Percentiles rank a stretch among this genome's conserved stretches.
Conservation (phyloP, 2,888 invertebrate species). For the Bibio marci region DNA sequence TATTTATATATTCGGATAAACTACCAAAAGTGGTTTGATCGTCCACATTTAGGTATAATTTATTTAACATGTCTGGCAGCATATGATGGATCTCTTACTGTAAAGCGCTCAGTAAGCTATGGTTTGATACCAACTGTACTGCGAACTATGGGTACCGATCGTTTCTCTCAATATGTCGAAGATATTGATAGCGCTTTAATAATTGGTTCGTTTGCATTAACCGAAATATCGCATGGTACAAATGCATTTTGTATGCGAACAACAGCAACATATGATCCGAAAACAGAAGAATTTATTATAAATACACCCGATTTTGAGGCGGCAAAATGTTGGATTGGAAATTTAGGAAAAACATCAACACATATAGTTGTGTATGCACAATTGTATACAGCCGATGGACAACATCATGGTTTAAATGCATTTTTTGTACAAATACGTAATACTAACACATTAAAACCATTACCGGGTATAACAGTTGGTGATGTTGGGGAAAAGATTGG, state of each 20-base stretch:
- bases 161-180: slow-evolving; percentile 38
- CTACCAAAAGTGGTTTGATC: slow-evolving; percentile 31
- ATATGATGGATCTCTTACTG: slow-evolving; percentile 41
- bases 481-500: slow-evolving; percentile 89
- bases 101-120: slow-evolving; percentile 48
- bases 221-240: slow-evolving; percentile 82
- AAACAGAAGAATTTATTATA: slow-evolving; percentile 52
- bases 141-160: slow-evolving; percentile 42
- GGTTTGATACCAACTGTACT: slow-evolving; percentile 49
- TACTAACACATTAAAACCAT: slow-evolving; percentile 48
- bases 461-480: slow-evolving; percentile 68
- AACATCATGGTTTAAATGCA: slow-evolving; percentile 64
- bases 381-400: slow-evolving; percentile 60
- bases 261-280: slow-evolving; percentile 61
- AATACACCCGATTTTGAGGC: slow-evolving; percentile 63
- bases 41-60: slow-evolving; percentile 33
- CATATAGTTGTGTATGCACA: slow-evolving; percentile 82
- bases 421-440: slow-evolving; percentile 80
- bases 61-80: slow-evolving; percentile 37
- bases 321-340: slow-evolving; percentile 73
- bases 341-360: slow-evolving; percentile 62
- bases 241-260: slow-evolving; percentile 80
- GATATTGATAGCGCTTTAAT: slow-evolving; percentile 28
- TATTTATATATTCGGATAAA: no score
- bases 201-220: slow-evolving; percentile 64